Percentiles rank a stretch among this genome's conserved stretches.
Conservation (phyloP, 2,888 invertebrate species). For the Chymomyza amoena region DNA sequence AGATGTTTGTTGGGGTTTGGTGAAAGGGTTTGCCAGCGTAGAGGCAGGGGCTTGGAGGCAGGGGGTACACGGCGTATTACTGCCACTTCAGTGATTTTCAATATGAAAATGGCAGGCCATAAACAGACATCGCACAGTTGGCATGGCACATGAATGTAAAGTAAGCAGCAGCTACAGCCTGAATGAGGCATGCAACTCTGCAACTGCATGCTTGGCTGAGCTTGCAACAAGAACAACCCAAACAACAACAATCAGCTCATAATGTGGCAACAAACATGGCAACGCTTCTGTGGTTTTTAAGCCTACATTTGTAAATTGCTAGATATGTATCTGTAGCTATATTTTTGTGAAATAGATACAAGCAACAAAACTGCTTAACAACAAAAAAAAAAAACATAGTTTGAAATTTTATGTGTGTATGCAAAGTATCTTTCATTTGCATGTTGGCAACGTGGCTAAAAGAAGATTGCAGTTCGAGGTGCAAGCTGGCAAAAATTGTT, state of each 20-base stretch:
- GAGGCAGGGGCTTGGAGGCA: neutral
- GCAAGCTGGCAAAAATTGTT: constrained; percentile 12
- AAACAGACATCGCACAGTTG: constrained; percentile 28
- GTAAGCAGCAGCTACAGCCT: constrained; percentile 1
- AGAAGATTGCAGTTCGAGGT: neutral
- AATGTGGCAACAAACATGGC: constrained; percentile 50
- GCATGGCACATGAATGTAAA: constrained; percentile 8
- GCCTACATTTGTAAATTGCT: constrained; percentile 45
- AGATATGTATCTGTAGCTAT: constrained; percentile 22
- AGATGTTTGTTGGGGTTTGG: constrained; percentile 21
- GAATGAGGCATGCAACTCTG: constrained; percentile 40
- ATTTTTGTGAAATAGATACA: neutral
- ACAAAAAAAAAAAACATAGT: neutral
- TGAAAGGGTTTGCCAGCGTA: constrained; percentile 4
- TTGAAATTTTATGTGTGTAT: neutral
- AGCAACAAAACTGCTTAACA: neutral
- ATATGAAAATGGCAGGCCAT: constrained; percentile 66
- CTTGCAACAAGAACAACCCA: neutral
- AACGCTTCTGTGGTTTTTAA: constrained; percentile 51
- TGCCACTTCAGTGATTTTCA: constrained; percentile 70
- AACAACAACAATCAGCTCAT: constrained; percentile 38
- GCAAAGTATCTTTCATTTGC: neutral
- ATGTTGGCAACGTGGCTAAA: neutral
- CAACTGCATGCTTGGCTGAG: constrained; percentile 55
- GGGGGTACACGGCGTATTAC: constrained; percentile 27